These are phyloP conservation scores for Drosophila limbata DNA, from an alignment of 2,888 invertebrate species.

Conservation along the genomic window DNA sequence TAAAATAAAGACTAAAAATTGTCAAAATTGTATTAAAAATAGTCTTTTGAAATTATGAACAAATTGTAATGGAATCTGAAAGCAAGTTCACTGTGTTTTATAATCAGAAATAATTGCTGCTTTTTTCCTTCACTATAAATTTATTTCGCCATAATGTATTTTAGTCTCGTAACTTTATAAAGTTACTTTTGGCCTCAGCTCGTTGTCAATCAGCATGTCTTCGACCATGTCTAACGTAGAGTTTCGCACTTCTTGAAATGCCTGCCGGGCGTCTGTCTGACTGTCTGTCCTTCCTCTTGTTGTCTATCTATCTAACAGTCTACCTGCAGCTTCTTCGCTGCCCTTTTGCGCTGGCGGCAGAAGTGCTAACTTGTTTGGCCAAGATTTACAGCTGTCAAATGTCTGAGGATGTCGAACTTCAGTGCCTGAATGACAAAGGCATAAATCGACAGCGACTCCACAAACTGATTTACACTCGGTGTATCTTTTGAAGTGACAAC, in stretches of 20 bases:
- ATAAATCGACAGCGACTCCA: constrained; percentile 67
- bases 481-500: constrained; percentile 46
- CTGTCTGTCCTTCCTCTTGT: constrained; percentile 50
- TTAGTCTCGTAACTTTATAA: constrained; percentile 7
- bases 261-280: constrained; percentile 61
- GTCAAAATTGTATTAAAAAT: too few relatives aligned
- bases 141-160: constrained; percentile 4
- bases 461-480: constrained; percentile 67
- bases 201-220: constrained; percentile 24
- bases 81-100: too few relatives aligned
- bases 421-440: constrained; percentile 57
- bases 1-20: neutral
- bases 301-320: constrained; percentile 30
- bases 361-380: constrained; percentile 75
- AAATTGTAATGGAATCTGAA: neutral
- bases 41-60: neutral
- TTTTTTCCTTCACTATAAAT: constrained; percentile 2
- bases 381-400: constrained; percentile 70
- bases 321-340: constrained; percentile 13
- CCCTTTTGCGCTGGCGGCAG: constrained; percentile 14
- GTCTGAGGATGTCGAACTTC: constrained; percentile 38
- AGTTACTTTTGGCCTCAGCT: constrained; percentile 26
- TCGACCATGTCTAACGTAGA: constrained; percentile 1
- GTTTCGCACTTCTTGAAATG: constrained; percentile 21
- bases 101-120: neutral